Evolutionary conservation across 2,797 vertebrate genomes (phyloP), one percentile per base, ranked within the genome.

Genomic region (Xiphorhynchus erythropygius): DNA sequence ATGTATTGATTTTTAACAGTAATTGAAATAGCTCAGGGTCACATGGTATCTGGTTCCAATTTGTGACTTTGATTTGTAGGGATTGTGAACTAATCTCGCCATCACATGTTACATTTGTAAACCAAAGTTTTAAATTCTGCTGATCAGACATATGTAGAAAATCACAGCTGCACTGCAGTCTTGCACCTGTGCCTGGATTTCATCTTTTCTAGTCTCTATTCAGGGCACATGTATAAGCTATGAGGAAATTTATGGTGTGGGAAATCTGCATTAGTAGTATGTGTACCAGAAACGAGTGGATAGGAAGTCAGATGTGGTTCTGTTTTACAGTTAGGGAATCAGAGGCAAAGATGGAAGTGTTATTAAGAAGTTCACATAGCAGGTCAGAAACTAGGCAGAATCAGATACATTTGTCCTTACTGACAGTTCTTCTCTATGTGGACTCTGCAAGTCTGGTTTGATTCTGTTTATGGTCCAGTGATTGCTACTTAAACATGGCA

Each of bases 61-160:
- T 92, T 96, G 89, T 86, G 93, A 78, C 77, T 96, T 92, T 95
- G 90, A 95, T 97, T 96, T 94, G 67, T 77, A 75, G 95, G 84
- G 88, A 91, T 87, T 84, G 76, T 92, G 84, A 95, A 86, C 96
- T 94, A 83, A 93, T 96, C 70, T 87, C 47, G 47, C 74, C 75
- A 76, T 94, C 90, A 55, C 47, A 89, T 80, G 69, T 93, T 92
- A 87, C 71, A 89, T 77, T 95, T 90, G 95, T 84, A 95, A 95
- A 96, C 53, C 25, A 46, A 93, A 96, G 59, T 92, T 90, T 95
- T 94, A 78, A 78, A 94, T 73, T 96, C 60, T 89, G 82, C 75
- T 81, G 90, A 76, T 91, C 84, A 75, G 53, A 75, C 89, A 69
- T 79, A 89, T 59, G 79, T 80, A 83, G 82, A 92, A 93, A 85